phyloP scores from a whole-genome alignment of 2,113 vertebrate genomes.

The Collichthys lucidus region DNA sequence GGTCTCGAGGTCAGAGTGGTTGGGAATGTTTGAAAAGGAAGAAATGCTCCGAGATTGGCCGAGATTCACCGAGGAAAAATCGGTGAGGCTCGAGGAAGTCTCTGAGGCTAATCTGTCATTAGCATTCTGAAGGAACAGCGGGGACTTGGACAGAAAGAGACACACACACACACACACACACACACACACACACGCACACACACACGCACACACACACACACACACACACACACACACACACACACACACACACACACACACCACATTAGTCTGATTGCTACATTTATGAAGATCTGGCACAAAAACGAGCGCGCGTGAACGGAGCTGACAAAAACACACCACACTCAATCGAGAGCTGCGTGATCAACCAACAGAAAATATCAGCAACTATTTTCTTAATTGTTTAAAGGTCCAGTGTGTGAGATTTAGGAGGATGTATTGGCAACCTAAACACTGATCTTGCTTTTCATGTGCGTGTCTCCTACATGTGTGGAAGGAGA shows the following conservation, averaged over 20 bases:
- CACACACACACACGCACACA: slow-evolving; percentile 4
- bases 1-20: slow-evolving; percentile 53
- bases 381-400: neutral
- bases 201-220: slow-evolving; percentile 10
- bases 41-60: slow-evolving; percentile 61
- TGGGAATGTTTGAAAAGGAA: slow-evolving; percentile 59
- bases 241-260: slow-evolving; percentile 3
- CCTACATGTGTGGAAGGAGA: no score
- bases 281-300: slow-evolving; percentile 16
- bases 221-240: slow-evolving; percentile 7
- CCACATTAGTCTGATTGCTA: slow-evolving; percentile 22
- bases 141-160: slow-evolving; percentile 11
- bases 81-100: slow-evolving; percentile 59
- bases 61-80: slow-evolving; percentile 53
- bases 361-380: neutral
- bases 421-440: no score
- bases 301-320: neutral
- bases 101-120: slow-evolving; percentile 75
- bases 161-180: neutral
- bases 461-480: no score
- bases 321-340: neutral
- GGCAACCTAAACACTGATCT: no score
- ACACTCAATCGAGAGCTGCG: neutral
- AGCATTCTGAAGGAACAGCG: slow-evolving; percentile 67
- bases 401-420: neutral